Conservation (phyloP, 2,888 invertebrate species). For the Euproctis similis region DNA sequence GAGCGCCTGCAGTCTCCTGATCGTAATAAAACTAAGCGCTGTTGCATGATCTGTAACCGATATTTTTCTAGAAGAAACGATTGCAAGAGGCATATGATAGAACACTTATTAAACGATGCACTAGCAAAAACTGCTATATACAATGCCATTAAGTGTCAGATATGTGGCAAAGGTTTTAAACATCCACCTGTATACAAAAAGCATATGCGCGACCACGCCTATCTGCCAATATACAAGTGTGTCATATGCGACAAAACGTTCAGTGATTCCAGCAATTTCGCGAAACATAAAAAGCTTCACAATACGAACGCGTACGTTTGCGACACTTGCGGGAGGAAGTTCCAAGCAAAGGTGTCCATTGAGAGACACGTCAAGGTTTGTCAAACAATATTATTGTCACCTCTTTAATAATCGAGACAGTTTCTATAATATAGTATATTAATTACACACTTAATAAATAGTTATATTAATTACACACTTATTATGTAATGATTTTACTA, state of each 20-base stretch:
- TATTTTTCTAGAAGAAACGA: conserved; percentile 33
- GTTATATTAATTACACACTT: not conserved
- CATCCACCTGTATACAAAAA: conserved; percentile 31
- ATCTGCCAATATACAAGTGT: conserved; percentile 44
- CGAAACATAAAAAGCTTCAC: conserved; percentile 61
- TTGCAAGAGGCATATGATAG: conserved; percentile 43
- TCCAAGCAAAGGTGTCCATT: conserved; percentile 30
- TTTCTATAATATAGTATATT: conserved; percentile 1
- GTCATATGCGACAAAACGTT: conserved; percentile 44
- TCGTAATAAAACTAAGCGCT: not conserved
- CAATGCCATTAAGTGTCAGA: conserved; percentile 27
- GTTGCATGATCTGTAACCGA: conserved; percentile 32
- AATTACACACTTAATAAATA: not conserved
- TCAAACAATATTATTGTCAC: no score
- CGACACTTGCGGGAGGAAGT: conserved; percentile 46
- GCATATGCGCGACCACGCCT: conserved; percentile 51
- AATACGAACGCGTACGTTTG: conserved; percentile 34
- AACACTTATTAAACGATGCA: conserved; percentile 47
- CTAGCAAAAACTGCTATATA: conserved; percentile 3
- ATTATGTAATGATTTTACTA: no score
- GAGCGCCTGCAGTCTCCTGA: conserved; percentile 4
- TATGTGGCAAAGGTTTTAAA: conserved; percentile 23
- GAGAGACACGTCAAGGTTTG: conserved; percentile 42
- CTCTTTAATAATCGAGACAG: no score
- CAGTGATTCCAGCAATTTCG: conserved; percentile 57